These are phyloP conservation scores for Deilephila porcellus DNA, from an alignment of 2,888 invertebrate genomes.

Conservation along the genomic window DNA sequence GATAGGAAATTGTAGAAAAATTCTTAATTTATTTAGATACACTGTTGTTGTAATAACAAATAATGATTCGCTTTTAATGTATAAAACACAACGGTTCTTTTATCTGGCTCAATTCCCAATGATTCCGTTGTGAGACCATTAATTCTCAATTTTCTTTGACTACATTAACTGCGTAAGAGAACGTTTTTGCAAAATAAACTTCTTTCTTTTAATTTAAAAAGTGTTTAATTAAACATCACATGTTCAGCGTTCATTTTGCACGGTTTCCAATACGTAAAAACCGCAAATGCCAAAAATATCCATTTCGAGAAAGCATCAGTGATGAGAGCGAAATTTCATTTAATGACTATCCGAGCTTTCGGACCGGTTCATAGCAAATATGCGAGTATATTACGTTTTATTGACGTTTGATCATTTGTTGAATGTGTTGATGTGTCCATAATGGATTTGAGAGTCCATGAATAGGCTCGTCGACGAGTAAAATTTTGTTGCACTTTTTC, in stretches of 20 bases:
- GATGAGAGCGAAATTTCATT: constrained; percentile 13
- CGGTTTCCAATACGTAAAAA: constrained; percentile 20
- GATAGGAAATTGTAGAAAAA: no score
- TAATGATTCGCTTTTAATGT: no score
- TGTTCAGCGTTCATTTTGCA: constrained; percentile 1
- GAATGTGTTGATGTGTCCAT: constrained; percentile 11
- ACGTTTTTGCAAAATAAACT: no score
- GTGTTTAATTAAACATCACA: neutral
- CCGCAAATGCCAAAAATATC: constrained; percentile 2
- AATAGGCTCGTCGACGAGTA: neutral
- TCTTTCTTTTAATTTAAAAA: neutral
- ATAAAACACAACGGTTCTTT: no score
- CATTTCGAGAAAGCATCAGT: constrained; percentile 24
- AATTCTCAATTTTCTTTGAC: no score
- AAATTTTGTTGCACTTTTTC: constrained; percentile 9
- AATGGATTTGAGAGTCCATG: neutral
- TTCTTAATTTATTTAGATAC: no score
- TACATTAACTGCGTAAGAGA: no score
- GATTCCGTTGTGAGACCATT: no score
- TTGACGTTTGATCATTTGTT: constrained; percentile 10
- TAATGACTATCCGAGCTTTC: constrained; percentile 25
- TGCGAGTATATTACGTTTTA: constrained; percentile 8
- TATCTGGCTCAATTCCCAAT: no score
- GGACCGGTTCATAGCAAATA: constrained; percentile 24
- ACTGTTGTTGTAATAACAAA: no score